A percentile compares a stretch with the other conserved stretches of the same genome.
phyloP scores from a whole-genome alignment of 2,888 invertebrate genomes.

The Drosophila barbarae region DNA sequence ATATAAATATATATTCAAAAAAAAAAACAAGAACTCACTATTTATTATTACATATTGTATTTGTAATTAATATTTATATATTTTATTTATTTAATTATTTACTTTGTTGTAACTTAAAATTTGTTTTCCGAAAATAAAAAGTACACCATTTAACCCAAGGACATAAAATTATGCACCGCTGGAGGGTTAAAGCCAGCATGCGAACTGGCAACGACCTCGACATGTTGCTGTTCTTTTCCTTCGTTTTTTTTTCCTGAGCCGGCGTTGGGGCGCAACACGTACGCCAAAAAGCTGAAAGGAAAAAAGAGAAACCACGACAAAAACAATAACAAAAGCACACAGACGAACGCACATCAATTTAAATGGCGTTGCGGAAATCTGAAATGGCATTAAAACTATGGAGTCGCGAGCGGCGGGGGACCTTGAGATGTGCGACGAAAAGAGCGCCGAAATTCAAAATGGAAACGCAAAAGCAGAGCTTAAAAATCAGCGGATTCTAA shows the following conservation, averaged over 20 bases:
- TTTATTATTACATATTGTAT: not conserved
- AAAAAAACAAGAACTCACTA: not conserved
- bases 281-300: conserved; percentile 54
- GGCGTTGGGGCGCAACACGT: conserved; percentile 59
- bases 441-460: conserved; percentile 23
- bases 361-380: conserved; percentile 71
- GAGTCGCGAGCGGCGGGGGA: conserved; percentile 14
- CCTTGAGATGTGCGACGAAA: conserved; percentile 51
- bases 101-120: too few relatives aligned
- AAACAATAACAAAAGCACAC: conserved; percentile 26
- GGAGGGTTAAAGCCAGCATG: conserved; percentile 29
- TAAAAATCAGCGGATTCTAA: conserved; percentile 1
- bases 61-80: too few relatives aligned
- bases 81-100: too few relatives aligned
- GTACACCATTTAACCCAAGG: not conserved
- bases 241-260: conserved; percentile 13
- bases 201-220: conserved; percentile 15
- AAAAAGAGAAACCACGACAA: conserved; percentile 5
- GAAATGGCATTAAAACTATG: conserved; percentile 34
- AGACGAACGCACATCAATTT: conserved; percentile 24
- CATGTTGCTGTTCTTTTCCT: conserved; percentile 22
- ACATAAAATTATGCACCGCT: not conserved
- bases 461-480: conserved; percentile 22
- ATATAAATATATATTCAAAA: not conserved
- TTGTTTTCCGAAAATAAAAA: too few relatives aligned